phyloP scores from a whole-genome alignment of 2,888 invertebrate genomes.

The Himalopsyche tibetana region DNA sequence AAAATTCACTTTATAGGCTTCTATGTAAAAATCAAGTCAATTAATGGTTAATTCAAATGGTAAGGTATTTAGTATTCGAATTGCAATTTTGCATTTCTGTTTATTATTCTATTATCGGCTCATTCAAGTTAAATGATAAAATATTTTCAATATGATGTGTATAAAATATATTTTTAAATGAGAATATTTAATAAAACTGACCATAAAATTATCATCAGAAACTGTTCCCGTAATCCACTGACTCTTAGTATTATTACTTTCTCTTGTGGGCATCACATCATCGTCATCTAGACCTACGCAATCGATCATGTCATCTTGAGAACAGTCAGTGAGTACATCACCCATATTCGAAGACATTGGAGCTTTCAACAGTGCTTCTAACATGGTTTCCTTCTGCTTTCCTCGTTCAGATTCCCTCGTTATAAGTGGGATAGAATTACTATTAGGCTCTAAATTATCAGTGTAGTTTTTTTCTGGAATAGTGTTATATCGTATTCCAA shows the following conservation, averaged over 20 bases:
- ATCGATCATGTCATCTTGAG: neutral
- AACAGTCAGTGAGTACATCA: conserved; percentile 55
- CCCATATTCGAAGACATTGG: conserved; percentile 54
- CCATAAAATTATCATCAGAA: neutral
- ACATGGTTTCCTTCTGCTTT: conserved; percentile 32
- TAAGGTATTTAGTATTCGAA: too few relatives aligned
- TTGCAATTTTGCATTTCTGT: too few relatives aligned
- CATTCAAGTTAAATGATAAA: too few relatives aligned
- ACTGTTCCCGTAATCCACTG: conserved; percentile 1
- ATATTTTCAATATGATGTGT: too few relatives aligned
- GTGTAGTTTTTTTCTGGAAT: neutral
- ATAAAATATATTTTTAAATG: too few relatives aligned
- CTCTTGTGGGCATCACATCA: neutral
- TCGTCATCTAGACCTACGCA: neutral
- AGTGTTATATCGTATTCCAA: neutral
- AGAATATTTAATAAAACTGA: neutral
- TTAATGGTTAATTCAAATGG: too few relatives aligned
- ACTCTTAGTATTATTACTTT: neutral
- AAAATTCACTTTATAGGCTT: too few relatives aligned
- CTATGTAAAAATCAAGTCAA: too few relatives aligned
- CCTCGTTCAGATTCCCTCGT: neutral
- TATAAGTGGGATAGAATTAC: neutral
- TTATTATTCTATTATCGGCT: too few relatives aligned
- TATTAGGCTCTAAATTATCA: neutral
- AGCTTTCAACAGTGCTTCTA: conserved; percentile 54